Evolutionary conservation across 2,888 invertebrate species (phyloP), one percentile per base, ranked within the genome.

Genomic region (Lydus trimaculatus): DNA sequence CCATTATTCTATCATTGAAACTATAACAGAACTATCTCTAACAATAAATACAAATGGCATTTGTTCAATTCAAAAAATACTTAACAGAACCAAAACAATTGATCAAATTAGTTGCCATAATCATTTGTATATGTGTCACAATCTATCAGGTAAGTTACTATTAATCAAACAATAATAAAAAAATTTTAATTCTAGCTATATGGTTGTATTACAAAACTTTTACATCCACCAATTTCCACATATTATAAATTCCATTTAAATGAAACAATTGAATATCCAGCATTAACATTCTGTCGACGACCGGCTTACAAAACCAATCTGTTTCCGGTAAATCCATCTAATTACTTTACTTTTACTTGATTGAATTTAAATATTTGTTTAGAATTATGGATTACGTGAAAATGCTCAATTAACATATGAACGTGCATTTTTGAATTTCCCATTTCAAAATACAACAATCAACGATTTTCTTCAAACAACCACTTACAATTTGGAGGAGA

Each of bases 201-300:
- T 62, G 87, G 87, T 72, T 91, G 91, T 76, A 84, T 91, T 6
- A 75, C 81, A 25, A 92, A 92, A 80, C 79, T 92, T 64, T 81
- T 88, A 8, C 80, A 88, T 72, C 90, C 90, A 0, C 92, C 92
- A 0, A 88, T 91, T 33, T 89, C 91, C 0, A 92, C 92, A 1
- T 89, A 91, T 82, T 90, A 91, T 0, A 89, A 89, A 77, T 91
- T 91, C 71, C 88, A 88, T 74, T 87, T 91, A 66, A 92, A 92
- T 80, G 88, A 90, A 33, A 89, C 90, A 0, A 86, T 92, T 64
- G 83, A 87, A 72, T 92, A 91, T 83, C 92, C 92, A 0, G 90
- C 91, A 59, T 79, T 92, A 0, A 92, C 92, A 0, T 86, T 92
- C 72, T 92, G 92, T 75, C 85, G 90, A 25, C 89, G 90, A 66